These are phyloP conservation scores for Siderastrea siderea DNA, from an alignment of 92 coral and sea anemone species.

Conservation along the genomic window DNA sequence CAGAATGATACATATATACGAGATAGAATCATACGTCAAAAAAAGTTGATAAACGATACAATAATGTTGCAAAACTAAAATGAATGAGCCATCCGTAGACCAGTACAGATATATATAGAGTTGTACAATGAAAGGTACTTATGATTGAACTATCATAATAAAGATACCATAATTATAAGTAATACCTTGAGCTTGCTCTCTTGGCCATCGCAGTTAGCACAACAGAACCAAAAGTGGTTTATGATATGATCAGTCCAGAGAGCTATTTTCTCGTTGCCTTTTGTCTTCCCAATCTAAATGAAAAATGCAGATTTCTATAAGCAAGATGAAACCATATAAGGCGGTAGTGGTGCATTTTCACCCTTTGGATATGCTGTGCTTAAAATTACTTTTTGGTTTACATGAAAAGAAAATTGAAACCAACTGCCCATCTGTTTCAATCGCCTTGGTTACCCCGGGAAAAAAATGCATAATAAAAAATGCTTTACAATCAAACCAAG, in stretches of 20 bases:
- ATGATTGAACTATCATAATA: neutral
- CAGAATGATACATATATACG: neutral
- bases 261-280: neutral
- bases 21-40: neutral
- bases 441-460: too few species aligned
- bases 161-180: too few species aligned
- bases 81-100: neutral
- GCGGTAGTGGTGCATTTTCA: neutral
- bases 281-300: neutral
- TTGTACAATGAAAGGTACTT: neutral
- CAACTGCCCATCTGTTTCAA: too few species aligned
- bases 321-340: neutral
- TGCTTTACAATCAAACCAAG: neutral
- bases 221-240: neutral
- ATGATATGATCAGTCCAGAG: too few species aligned
- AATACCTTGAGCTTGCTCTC: neutral
- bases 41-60: neutral
- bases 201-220: neutral
- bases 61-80: neutral
- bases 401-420: too few species aligned
- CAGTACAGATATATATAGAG: too few species aligned
- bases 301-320: neutral
- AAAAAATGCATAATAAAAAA: too few species aligned
- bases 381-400: too few species aligned
- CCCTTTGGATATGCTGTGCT: too few species aligned